A percentile compares a stretch with the other conserved stretches of the same genome.
phyloP scores from a whole-genome alignment of 2,888 invertebrate species.

The Brenthis daphne region DNA sequence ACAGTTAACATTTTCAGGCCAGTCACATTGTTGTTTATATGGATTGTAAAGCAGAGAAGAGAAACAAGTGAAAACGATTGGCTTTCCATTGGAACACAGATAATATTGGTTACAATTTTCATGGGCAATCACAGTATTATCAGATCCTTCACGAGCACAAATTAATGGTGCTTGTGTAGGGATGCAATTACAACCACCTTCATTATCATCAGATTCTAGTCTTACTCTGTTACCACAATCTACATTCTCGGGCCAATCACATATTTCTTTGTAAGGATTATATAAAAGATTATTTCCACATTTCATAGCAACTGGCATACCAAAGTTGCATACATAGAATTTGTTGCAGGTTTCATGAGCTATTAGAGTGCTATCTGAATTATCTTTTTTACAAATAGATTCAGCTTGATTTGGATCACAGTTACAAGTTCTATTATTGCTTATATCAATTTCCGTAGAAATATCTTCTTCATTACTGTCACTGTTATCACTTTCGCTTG shows the following conservation, averaged over 20 bases:
- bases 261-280: conserved; percentile 45
- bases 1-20: conserved; percentile 30
- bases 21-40: conserved; percentile 26
- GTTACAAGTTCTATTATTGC: conserved; percentile 31
- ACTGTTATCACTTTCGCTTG: conserved; percentile 25
- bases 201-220: conserved; percentile 36
- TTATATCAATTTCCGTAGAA: conserved; percentile 11
- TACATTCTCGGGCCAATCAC: conserved; percentile 51
- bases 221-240: conserved; percentile 47
- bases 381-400: conserved; percentile 43
- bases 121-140: conserved; percentile 47
- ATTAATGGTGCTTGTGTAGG: conserved; percentile 34
- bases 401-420: conserved; percentile 47
- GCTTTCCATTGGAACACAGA: conserved; percentile 42
- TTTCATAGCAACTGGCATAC: conserved; percentile 39
- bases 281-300: conserved; percentile 45
- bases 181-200: conserved; percentile 26
- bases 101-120: conserved; percentile 52
- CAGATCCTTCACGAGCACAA: conserved; percentile 42
- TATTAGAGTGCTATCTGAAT: conserved; percentile 44
- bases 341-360: conserved; percentile 50
- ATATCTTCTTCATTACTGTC: not conserved
- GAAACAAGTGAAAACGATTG: conserved; percentile 42
- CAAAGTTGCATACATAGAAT: conserved; percentile 47
- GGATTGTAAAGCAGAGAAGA: conserved; percentile 44